These are phyloP conservation scores for Gymnopithys bicolor DNA, from an alignment of 2,797 vertebrate species.

Conservation along the genomic window DNA sequence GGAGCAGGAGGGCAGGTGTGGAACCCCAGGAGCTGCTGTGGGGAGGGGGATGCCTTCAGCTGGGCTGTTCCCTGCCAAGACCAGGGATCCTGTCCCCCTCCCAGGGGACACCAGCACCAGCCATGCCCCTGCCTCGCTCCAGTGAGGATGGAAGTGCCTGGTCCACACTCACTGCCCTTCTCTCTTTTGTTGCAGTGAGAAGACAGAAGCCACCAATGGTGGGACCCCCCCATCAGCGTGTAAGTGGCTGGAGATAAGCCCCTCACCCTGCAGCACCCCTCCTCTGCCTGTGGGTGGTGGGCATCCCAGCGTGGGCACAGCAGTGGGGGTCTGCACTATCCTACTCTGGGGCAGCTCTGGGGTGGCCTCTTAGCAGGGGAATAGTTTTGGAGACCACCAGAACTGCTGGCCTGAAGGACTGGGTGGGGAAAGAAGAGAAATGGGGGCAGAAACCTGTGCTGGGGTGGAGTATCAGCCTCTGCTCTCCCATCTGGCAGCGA, in stretches of 20 bases:
- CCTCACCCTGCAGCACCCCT: neutral
- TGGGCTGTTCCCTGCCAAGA: neutral
- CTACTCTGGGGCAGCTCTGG: neutral
- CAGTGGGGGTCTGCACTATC: neutral
- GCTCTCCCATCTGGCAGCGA: constrained; percentile 58
- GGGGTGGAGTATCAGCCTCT: neutral
- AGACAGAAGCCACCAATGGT: constrained; percentile 92
- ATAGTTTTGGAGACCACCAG: neutral
- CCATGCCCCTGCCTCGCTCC: accelerated
- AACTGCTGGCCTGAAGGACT: accelerated
- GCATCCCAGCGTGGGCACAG: neutral
- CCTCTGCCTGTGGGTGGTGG: accelerated
- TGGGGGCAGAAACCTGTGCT: accelerated
- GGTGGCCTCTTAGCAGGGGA: neutral
- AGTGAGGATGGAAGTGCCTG: neutral
- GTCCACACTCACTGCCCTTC: constrained; percentile 62
- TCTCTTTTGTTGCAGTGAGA: constrained; percentile 88
- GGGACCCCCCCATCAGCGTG: constrained; percentile 83
- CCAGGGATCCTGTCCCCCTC: neutral
- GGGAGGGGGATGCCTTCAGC: neutral
- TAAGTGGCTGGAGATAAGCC: constrained; percentile 58
- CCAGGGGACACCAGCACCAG: accelerated
- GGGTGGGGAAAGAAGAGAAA: neutral
- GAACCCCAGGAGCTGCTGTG: accelerated
- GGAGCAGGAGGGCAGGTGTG: accelerated